phyloP scores from a whole-genome alignment of 2,888 invertebrate species.

The Xestia xanthographa region DNA sequence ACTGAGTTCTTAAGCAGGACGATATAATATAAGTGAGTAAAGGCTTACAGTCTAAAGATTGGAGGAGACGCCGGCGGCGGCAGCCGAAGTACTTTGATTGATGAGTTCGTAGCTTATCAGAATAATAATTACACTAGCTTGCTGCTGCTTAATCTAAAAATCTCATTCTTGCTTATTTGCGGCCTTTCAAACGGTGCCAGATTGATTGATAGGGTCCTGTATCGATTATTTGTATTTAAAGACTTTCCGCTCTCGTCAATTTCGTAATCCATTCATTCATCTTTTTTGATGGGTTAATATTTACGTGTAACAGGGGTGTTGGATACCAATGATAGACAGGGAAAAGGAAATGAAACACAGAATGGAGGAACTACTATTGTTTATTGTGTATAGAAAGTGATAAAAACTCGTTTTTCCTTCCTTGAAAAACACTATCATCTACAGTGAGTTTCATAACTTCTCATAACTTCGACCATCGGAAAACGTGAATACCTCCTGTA shows the following conservation, averaged over 20 bases:
- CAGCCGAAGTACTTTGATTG: slow-evolving; percentile 75
- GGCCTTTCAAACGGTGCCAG: slow-evolving; percentile 51
- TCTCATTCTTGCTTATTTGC: slow-evolving; percentile 65
- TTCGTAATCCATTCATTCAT: slow-evolving; percentile 17
- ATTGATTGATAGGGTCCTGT: slow-evolving; percentile 65
- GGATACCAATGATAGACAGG: neutral
- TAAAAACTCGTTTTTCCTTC: slow-evolving; percentile 20
- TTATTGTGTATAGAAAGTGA: neutral
- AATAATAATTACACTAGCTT: slow-evolving; percentile 71
- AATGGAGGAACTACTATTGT: slow-evolving; percentile 1
- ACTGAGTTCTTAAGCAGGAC: slow-evolving; percentile 35
- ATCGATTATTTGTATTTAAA: slow-evolving; percentile 45
- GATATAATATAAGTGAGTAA: slow-evolving; percentile 53
- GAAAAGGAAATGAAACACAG: neutral
- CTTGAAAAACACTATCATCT: slow-evolving; percentile 17
- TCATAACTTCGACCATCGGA: slow-evolving; percentile 32
- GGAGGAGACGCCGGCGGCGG: slow-evolving; percentile 60
- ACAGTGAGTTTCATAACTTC: slow-evolving; percentile 29
- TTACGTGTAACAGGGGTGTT: too few species aligned
- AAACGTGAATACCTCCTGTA: slow-evolving; percentile 19
- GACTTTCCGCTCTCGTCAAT: slow-evolving; percentile 5
- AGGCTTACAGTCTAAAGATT: slow-evolving; percentile 65
- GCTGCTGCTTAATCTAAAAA: slow-evolving; percentile 66
- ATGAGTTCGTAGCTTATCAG: slow-evolving; percentile 72
- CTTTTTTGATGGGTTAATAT: neutral